phyloP scores from a whole-genome alignment of 2,113 vertebrate species.

The Holacanthus passer region DNA sequence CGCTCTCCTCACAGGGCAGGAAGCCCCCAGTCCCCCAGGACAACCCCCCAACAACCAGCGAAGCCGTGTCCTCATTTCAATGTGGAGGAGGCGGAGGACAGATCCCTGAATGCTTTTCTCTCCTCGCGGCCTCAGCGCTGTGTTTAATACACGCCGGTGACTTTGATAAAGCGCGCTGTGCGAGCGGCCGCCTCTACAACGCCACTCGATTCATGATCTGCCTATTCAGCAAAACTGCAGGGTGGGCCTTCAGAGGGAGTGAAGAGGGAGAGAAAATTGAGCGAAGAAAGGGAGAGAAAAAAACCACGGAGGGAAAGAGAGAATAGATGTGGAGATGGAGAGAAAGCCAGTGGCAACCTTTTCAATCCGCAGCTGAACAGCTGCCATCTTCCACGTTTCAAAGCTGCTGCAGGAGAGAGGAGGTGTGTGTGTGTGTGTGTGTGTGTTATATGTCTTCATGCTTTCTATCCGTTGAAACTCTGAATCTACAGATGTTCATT shows the following conservation, averaged over 20 bases:
- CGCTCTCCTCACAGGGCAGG: not conserved
- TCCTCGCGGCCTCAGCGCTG: conserved; percentile 30
- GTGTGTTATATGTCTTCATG: conserved; percentile 9
- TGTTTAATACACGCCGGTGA: conserved; percentile 48
- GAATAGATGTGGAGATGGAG: conserved; percentile 6
- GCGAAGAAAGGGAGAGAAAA: not conserved
- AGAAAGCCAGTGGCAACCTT: not conserved
- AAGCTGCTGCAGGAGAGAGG: conserved; percentile 10
- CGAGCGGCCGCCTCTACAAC: conserved; percentile 41
- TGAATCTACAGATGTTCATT: not conserved
- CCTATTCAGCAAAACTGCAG: conserved; percentile 49
- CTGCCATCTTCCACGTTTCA: conserved; percentile 19
- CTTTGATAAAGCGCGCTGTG: conserved; percentile 52
- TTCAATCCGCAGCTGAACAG: conserved; percentile 5
- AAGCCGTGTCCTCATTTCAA: conserved; percentile 25
- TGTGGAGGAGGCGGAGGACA: conserved; percentile 12
- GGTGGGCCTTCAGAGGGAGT: conserved; percentile 19
- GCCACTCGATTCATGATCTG: conserved; percentile 49
- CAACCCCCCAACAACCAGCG: not conserved
- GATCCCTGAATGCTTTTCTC: conserved; percentile 7
- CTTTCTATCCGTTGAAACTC: not conserved
- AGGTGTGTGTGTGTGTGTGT: conserved; percentile 7
- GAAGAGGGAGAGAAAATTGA: not conserved
- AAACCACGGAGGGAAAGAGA: not conserved
- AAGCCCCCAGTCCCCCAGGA: not conserved